Base-by-base conservation (phyloP, 2,113 vertebrate species). In the Cavia aperea region DNA sequence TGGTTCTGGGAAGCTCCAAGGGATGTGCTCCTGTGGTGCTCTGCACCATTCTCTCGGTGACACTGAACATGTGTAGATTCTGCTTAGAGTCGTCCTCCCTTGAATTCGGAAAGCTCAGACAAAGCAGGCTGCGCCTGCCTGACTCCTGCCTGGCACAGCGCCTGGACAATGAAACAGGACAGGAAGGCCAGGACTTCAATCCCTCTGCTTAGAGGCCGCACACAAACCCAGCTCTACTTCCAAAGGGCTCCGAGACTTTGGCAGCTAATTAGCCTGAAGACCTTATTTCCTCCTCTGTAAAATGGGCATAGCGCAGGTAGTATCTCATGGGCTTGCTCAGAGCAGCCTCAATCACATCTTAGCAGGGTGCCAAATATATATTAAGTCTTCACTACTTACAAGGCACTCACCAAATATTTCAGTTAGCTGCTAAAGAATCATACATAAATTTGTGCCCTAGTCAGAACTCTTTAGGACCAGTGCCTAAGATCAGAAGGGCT, bases 21-120 rank as follows among this genome's bases (percentile, higher is more conserved):
- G 3, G 1, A 0, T 14, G 2, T 2, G 11, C 62, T 51, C 39
- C 90, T 54, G 15, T 0, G n/a, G 56, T 9, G 4, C 75, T 16
- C 58, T 29, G 26, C 0, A 2, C 36, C 56, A 60, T 39, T 70
- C 66, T 46, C 58, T 39, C 6, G 2, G 51, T 49, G 26, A 62
- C 49, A n/a, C 0, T 2, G 23, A 70, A 7, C 65, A 11, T 2
- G 5, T 31, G 24, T 9, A 46, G 66, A n/a, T 11, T 58, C 65
- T 36, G 66, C 51, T 87, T 56, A 19, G 10, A 14, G 68, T 73
- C 2, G 7, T 51, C 8, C 31, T 3, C 31, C 39, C 39, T 33
- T 13, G 31, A 83, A 49, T 14, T 8, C 9, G 2, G 87, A 66
- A 66, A 12, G 51, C 14, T 21, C n/a, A 1, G 13, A 36, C 73